Conservation (phyloP, 2,888 invertebrate species). For the Ephialtes manifestator region DNA sequence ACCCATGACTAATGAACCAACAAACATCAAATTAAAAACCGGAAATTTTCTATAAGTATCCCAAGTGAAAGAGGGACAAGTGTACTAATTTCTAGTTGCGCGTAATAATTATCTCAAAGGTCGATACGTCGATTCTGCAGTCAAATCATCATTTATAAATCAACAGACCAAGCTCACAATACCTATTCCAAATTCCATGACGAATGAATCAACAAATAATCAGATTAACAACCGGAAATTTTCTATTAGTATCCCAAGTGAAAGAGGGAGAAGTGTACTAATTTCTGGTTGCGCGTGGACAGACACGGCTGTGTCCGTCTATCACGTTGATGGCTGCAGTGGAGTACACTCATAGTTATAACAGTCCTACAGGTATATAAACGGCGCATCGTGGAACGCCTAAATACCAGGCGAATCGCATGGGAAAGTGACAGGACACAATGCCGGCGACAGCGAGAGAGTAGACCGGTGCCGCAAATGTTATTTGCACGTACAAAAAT, state of each 20-base stretch:
- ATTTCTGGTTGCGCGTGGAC: constrained; percentile 15
- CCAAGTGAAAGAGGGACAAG: too few species aligned
- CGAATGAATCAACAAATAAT: background rate
- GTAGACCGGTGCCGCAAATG: background rate
- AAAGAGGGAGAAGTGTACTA: constrained; percentile 4
- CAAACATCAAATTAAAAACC: too few species aligned
- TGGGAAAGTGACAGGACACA: constrained; percentile 31
- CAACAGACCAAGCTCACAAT: background rate
- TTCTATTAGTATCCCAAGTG: constrained; percentile 9
- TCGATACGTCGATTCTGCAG: too few species aligned
- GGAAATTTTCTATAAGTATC: too few species aligned
- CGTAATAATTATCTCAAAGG: too few species aligned
- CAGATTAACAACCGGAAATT: background rate
- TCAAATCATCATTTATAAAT: background rate
- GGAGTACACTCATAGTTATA: background rate
- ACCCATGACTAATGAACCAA: too few species aligned
- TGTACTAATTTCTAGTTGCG: too few species aligned
- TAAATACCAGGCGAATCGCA: constrained; percentile 16
- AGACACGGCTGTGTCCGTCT: constrained; percentile 16
- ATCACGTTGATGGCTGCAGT: constrained; percentile 7
- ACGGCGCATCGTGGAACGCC: constrained; percentile 2
- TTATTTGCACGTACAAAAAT: constrained; percentile 16
- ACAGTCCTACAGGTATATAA: constrained; percentile 24
- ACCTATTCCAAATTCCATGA: background rate
- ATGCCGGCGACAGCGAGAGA: constrained; percentile 13